Evolutionary conservation across 2,888 invertebrate species (phyloP), one percentile per base, ranked within the genome.

Genomic region (Drosophila robusta): DNA sequence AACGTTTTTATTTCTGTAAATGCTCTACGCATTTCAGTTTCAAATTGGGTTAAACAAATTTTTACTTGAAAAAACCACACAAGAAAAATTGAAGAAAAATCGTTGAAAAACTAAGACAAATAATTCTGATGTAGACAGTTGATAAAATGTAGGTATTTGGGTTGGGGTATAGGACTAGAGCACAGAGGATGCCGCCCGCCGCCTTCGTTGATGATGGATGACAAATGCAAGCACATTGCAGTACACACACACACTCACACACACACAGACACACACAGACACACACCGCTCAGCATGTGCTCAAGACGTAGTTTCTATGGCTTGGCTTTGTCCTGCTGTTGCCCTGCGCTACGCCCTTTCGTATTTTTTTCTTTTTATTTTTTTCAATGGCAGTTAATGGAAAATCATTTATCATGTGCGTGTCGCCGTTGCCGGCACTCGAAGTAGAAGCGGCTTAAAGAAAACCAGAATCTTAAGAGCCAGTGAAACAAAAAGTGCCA

Each of bases 381-480:
- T 78, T 70, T 72, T 70, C 70, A 75, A 76, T 83, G 80, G 70
- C 78, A 88, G 80, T 86, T 90, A 89, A 90, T 90, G 90, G 87
- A 84, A 86, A 85, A 80, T 87, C 89, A 90, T 89, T 89, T 87
- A 89, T 89, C 87, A 90, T 83, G 77, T 79, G 82, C 87, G 78
- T 82, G 87, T 73, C 70, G 58, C 51, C 42, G 51, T 58, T 42
- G 36, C 49, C 34, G 36, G n/a, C 44, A 56, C 38, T 47, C 29
- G 5, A 41, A 11, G 11, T 12, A 42, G 32, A 14, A 24, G 32
- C 57, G 24, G 47, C 58, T 62, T 62, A 42, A 56, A 74, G 60
- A 62, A 66, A 68, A 64, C 55, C 55, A 44, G 63, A 69, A 52
- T 61, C 50, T 47, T 46, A 38, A 51, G 61, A 44, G 45, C 11